A percentile compares a stretch with the other conserved stretches of the same genome.
Conservation (phyloP, 1,140 invertebrate species). For the Penaeus japonicus region DNA sequence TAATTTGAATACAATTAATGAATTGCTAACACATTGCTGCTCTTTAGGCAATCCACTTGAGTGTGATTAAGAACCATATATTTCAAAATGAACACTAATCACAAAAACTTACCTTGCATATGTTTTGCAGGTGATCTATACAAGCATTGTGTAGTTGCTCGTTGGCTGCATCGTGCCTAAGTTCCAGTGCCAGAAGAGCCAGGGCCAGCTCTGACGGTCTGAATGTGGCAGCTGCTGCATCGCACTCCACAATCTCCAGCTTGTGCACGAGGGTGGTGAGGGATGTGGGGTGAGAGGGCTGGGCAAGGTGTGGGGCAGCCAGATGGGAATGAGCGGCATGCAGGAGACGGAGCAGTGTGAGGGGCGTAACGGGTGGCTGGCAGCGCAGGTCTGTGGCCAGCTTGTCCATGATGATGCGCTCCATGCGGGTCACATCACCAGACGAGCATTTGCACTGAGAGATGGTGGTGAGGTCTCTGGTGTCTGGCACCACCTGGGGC, state of each 20-base stretch:
- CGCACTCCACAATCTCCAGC: slow-evolving; percentile 76
- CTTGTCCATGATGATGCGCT: slow-evolving; percentile 75
- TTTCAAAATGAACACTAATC: not conserved
- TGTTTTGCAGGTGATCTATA: slow-evolving; percentile 65
- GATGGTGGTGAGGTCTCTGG: slow-evolving; percentile 68
- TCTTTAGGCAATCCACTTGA: not conserved
- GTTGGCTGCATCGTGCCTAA: slow-evolving; percentile 38
- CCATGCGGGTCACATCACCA: slow-evolving; percentile 78
- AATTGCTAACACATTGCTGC: not conserved
- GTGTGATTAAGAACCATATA: not conserved
- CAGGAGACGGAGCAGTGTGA: slow-evolving; percentile 74
- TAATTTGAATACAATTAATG: not conserved
- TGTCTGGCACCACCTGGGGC: slow-evolving; percentile 62
- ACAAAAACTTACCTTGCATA: slow-evolving; percentile 68
- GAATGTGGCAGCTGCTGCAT: slow-evolving; percentile 74
- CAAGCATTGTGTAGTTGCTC: slow-evolving; percentile 48
- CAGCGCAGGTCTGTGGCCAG: slow-evolving; percentile 70
- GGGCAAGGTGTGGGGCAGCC: slow-evolving; percentile 65
- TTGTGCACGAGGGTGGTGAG: slow-evolving; percentile 69
- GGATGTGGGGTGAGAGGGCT: slow-evolving; percentile 65
- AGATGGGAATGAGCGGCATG: slow-evolving; percentile 69
- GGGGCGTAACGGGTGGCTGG: slow-evolving; percentile 69
- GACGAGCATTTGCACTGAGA: slow-evolving; percentile 78
- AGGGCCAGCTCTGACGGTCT: slow-evolving; percentile 75
- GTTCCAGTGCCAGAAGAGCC: slow-evolving; percentile 71